Percentiles rank a stretch among this genome's conserved stretches.
phyloP scores from a whole-genome alignment of 2,113 vertebrate genomes.

The Nettapus auritus region DNA sequence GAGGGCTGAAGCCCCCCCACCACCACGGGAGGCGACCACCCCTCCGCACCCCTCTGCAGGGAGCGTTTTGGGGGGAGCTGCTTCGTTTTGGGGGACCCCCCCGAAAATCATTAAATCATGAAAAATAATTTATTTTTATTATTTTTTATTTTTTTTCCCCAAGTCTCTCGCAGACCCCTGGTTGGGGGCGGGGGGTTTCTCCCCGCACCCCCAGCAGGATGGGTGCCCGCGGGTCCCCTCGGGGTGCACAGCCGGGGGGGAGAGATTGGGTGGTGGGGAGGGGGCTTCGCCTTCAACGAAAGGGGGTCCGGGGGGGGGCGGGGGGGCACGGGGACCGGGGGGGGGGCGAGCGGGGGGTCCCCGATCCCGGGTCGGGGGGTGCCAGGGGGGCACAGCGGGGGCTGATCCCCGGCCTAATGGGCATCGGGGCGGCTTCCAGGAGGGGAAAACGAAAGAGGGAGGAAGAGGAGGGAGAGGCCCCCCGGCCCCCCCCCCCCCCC shows the following conservation, averaged over 20 bases:
- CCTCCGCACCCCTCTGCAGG: fast-evolving
- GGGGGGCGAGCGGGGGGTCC: neutral
- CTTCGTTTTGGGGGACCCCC: neutral
- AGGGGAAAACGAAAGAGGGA: neutral
- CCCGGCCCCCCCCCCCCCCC: no score
- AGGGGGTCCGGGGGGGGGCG: neutral
- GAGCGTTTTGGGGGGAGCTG: neutral
- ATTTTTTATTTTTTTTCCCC: neutral
- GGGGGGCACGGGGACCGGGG: fast-evolving
- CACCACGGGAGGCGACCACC: neutral
- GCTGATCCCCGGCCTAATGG: neutral
- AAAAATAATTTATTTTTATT: no score
- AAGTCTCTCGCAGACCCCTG: neutral
- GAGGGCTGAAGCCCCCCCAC: neutral
- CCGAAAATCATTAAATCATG: neutral
- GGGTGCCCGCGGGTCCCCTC: neutral
- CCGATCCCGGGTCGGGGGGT: neutral
- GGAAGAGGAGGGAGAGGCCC: neutral
- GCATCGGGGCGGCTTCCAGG: fast-evolving
- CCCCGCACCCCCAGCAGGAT: neutral
- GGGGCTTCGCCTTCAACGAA: neutral
- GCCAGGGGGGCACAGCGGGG: fast-evolving
- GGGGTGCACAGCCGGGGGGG: neutral
- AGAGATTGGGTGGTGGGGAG: neutral
- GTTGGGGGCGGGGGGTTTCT: no score